Evolutionary conservation across 2,113 vertebrate species (phyloP).

Genomic region (Protobothrops mucrosquamatus): DNA sequence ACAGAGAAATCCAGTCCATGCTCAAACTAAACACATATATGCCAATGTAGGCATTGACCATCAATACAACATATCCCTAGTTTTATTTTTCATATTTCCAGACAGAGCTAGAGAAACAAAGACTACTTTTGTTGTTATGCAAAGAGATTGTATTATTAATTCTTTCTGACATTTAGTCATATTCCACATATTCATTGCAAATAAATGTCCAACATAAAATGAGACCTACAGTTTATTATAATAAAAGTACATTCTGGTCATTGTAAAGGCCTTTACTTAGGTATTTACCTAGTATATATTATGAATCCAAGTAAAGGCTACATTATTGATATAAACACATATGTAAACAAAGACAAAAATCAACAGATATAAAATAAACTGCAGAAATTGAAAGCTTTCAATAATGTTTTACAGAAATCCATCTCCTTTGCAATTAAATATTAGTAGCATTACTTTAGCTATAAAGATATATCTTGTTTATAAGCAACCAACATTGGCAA

Average conservation of each 20-base stretch:
- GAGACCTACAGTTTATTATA: rapidly evolving
- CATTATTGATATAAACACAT: not conserved
- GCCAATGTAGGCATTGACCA: not conserved
- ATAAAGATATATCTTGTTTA: not conserved
- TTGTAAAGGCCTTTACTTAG: not conserved
- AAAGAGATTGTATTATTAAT: not conserved
- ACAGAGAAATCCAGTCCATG: not conserved
- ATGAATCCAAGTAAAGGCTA: rapidly evolving
- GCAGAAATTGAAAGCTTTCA: not conserved
- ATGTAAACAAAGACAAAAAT: not conserved
- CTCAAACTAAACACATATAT: not conserved
- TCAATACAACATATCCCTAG: not conserved
- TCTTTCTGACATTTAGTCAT: rapidly evolving
- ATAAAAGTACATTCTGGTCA: rapidly evolving
- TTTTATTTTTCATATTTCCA: rapidly evolving
- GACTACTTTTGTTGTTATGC: not conserved
- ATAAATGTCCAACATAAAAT: not conserved
- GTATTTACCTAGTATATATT: not conserved
- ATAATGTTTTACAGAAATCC: not conserved
- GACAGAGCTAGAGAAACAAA: rapidly evolving
- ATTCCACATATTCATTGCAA: not conserved
- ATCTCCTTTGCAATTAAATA: not conserved
- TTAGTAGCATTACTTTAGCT: rapidly evolving
- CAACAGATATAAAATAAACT: rapidly evolving
- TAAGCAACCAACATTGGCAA: not conserved